A percentile compares a stretch with the other conserved stretches of the same genome.
Conservation (phyloP, 2,113 vertebrate species). For the Tiliqua scincoides region DNA sequence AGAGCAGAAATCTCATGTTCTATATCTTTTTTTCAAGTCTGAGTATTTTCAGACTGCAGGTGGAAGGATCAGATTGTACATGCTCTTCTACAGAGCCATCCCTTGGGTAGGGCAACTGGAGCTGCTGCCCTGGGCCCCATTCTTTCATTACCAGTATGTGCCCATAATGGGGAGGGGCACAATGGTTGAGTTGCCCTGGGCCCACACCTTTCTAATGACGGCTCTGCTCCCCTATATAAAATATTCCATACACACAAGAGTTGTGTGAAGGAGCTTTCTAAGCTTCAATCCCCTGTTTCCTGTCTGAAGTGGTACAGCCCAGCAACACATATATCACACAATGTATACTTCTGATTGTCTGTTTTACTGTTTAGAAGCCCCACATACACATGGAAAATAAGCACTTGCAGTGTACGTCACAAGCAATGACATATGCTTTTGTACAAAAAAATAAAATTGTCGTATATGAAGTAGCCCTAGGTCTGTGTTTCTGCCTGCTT, state of each 20-base stretch:
- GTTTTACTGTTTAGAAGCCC: background rate
- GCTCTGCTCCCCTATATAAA: background rate
- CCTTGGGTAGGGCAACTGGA: too few relatives aligned
- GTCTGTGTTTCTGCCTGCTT: background rate
- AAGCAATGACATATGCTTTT: background rate
- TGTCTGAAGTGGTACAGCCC: background rate
- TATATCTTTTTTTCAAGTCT: background rate
- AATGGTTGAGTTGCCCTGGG: too few relatives aligned
- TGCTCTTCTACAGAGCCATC: too few relatives aligned
- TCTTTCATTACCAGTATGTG: too few relatives aligned
- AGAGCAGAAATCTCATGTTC: background rate
- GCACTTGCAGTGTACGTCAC: background rate
- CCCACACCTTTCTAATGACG: too few relatives aligned
- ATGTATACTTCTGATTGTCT: background rate
- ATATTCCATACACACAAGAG: background rate
- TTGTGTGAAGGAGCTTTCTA: background rate
- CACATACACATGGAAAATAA: background rate
- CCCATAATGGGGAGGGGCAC: too few relatives aligned
- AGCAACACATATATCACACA: background rate
- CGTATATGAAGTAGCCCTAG: background rate
- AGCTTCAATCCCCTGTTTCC: background rate
- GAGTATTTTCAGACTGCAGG: background rate
- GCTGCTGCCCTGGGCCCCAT: too few relatives aligned
- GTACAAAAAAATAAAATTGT: background rate
- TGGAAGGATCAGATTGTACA: background rate